Percentiles rank a stretch among this genome's conserved stretches.
These are phyloP conservation scores for Homarus gammarus DNA, from an alignment of 2,888 invertebrate species.

Conservation along the genomic window DNA sequence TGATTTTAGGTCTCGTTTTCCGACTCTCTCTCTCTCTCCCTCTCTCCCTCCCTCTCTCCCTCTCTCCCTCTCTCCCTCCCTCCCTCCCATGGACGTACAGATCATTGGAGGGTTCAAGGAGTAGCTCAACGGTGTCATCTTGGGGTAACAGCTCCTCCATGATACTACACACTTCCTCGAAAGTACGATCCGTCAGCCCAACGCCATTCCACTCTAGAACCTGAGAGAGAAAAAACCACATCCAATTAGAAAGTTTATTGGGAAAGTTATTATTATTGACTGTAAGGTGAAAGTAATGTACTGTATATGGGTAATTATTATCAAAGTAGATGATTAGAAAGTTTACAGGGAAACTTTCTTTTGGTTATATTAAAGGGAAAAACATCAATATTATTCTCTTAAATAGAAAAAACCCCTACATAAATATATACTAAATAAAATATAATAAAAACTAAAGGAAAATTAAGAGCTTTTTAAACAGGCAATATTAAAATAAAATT, in stretches of 20 bases:
- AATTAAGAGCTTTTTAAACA: too few relatives aligned
- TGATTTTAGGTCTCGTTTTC: background rate
- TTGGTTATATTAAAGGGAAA: too few relatives aligned
- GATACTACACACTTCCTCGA: conserved; percentile 94
- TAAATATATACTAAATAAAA: too few relatives aligned
- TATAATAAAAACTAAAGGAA: too few relatives aligned
- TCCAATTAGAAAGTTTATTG: background rate
- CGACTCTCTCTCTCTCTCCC: background rate
- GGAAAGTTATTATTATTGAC: background rate
- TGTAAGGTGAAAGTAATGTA: too few relatives aligned
- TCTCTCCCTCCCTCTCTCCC: background rate
- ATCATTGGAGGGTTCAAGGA: conserved; percentile 90
- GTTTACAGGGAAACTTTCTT: too few relatives aligned
- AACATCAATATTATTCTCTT: too few relatives aligned
- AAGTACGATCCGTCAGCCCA: conserved; percentile 92
- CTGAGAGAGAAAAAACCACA: conserved; percentile 76
- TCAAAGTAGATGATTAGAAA: too few relatives aligned
- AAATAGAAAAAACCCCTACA: too few relatives aligned
- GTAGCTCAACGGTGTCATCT: conserved; percentile 90
- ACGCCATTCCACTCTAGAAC: conserved; percentile 95
- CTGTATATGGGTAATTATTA: too few relatives aligned
- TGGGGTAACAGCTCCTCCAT: conserved; percentile 85
- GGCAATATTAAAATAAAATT: too few relatives aligned
- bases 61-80: background rate
- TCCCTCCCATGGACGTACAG: conserved; percentile 78